Percentiles rank a stretch among this genome's conserved stretches.
Conservation (phyloP, 2,113 vertebrate species). For the Salvelinus alpinus region DNA sequence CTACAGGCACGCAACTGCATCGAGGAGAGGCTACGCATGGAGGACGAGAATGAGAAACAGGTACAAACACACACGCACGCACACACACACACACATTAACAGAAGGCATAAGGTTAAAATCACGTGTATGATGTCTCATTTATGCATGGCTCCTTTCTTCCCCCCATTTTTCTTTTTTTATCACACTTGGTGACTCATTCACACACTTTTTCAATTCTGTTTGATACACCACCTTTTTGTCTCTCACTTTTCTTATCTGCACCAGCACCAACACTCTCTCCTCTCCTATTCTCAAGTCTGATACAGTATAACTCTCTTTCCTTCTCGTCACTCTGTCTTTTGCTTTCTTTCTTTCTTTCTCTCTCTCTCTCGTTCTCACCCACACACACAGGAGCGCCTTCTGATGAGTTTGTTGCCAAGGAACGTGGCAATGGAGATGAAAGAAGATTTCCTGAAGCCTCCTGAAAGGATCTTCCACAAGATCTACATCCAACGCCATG, state of each 20-base stretch:
- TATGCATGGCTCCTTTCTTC: background rate
- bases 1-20: conserved; percentile 88
- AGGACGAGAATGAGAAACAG: conserved; percentile 92
- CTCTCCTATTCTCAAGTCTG: background rate
- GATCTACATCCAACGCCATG: conserved; percentile 90
- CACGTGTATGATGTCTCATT: background rate
- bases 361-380: too few relatives aligned
- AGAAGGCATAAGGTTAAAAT: conserved; percentile 36
- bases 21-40: conserved; percentile 85
- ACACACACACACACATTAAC: background rate
- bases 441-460: conserved; percentile 89
- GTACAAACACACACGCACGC: conserved; percentile 53
- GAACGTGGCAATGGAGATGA: conserved; percentile 93
- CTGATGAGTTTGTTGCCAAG: conserved; percentile 89
- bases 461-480: conserved; percentile 91
- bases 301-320: background rate
- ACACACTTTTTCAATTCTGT: background rate
- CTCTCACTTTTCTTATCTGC: background rate
- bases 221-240: background rate
- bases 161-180: background rate
- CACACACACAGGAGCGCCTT: conserved; percentile 77
- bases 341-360: background rate
- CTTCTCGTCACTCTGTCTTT: background rate
- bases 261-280: background rate
- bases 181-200: background rate